A percentile compares a stretch with the other conserved stretches of the same genome.
Evolutionary conservation across 1,140 invertebrate genomes (phyloP).

Genomic region (Penaeus japonicus): DNA sequence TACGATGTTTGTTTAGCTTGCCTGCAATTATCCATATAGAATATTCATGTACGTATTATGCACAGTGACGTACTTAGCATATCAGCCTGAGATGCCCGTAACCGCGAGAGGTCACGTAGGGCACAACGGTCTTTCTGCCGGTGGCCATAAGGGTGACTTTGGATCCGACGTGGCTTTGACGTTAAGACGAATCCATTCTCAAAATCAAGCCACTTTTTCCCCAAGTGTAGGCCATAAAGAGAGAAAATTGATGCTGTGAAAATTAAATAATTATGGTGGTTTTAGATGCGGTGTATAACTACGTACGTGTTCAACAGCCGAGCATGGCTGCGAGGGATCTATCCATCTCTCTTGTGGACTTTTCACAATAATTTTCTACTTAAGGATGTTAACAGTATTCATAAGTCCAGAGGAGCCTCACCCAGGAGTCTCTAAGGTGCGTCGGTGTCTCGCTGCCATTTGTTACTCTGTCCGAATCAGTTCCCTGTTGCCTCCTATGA

Average conservation of each 20-base stretch:
- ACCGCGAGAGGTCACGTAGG: neutral
- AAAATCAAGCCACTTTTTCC: constrained; percentile 30
- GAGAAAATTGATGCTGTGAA: constrained; percentile 53
- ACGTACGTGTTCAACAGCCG: constrained; percentile 31
- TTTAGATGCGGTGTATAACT: constrained; percentile 50
- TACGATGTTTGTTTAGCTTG: constrained; percentile 49
- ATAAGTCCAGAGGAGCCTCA: neutral
- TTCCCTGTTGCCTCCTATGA: too few species aligned
- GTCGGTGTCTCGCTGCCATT: too few species aligned
- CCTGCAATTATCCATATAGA: constrained; percentile 54
- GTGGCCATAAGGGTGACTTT: neutral
- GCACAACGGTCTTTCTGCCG: neutral
- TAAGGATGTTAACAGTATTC: constrained; percentile 35
- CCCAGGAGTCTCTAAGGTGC: too few species aligned
- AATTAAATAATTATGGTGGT: constrained; percentile 49
- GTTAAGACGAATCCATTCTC: neutral
- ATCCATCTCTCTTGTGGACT: constrained; percentile 27
- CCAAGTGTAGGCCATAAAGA: constrained; percentile 44
- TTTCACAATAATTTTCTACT: constrained; percentile 49
- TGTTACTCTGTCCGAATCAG: too few species aligned
- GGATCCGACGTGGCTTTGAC: neutral
- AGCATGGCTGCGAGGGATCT: neutral
- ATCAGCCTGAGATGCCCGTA: neutral
- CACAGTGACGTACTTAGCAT: constrained; percentile 33
- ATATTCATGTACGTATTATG: constrained; percentile 52